Conservation (phyloP, 2,888 invertebrate species). For the Sphinx pinastri region DNA sequence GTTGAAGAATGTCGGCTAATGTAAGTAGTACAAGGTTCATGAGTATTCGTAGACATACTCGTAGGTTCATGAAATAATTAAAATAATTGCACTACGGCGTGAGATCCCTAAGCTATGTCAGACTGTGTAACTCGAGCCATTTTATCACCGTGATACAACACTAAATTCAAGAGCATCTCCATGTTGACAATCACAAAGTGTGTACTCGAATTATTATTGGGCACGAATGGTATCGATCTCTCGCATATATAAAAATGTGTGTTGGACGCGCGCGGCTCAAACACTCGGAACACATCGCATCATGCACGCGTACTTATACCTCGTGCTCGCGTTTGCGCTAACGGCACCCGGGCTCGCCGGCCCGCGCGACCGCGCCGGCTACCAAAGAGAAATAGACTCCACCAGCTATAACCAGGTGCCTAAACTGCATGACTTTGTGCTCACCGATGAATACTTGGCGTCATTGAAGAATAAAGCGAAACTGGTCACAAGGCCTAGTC, state of each 20-base stretch:
- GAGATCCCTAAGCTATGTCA: slow-evolving; percentile 37
- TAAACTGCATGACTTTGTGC: slow-evolving; percentile 64
- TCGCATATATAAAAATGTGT: slow-evolving; percentile 79
- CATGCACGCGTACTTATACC: slow-evolving; percentile 71
- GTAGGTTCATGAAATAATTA: slow-evolving; percentile 64
- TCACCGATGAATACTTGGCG: slow-evolving; percentile 62
- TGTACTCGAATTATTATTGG: slow-evolving; percentile 66
- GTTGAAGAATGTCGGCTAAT: slow-evolving; percentile 65
- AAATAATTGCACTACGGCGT: slow-evolving; percentile 54
- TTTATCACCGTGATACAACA: slow-evolving; percentile 53
- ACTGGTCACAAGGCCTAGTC: slow-evolving; percentile 67
- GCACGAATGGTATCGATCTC: slow-evolving; percentile 77
- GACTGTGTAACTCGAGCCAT: slow-evolving; percentile 32
- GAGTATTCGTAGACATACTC: slow-evolving; percentile 63
- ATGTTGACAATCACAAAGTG: slow-evolving; percentile 59
- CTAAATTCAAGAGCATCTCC: slow-evolving; percentile 75
- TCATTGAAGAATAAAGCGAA: slow-evolving; percentile 71
- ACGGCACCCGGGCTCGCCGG: slow-evolving; percentile 57
- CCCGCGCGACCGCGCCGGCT: slow-evolving; percentile 67
- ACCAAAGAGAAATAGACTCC: slow-evolving; percentile 74
- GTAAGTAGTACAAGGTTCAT: slow-evolving; percentile 81
- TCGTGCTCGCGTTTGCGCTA: slow-evolving; percentile 67
- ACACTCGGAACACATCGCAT: slow-evolving; percentile 73
- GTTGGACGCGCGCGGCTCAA: slow-evolving; percentile 77
- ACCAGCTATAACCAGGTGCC: slow-evolving; percentile 67